These are phyloP conservation scores for Toxonevra muliebris DNA, from an alignment of 2,888 invertebrate species.

Conservation along the genomic window DNA sequence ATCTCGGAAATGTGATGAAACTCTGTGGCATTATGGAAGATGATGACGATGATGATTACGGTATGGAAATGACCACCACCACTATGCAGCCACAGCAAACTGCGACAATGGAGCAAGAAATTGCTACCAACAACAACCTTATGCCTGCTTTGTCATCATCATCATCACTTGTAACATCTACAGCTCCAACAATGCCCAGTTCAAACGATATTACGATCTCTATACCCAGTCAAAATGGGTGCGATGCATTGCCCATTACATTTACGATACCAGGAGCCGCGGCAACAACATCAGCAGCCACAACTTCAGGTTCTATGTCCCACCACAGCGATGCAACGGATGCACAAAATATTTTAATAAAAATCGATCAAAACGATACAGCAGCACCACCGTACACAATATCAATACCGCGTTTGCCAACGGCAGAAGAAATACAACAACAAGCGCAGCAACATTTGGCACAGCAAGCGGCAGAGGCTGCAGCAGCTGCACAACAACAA, in stretches of 20 bases:
- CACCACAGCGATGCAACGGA: constrained; percentile 47
- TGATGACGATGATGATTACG: constrained; percentile 75
- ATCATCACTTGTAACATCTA: constrained; percentile 27
- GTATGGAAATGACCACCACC: constrained; percentile 58
- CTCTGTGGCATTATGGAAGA: constrained; percentile 76
- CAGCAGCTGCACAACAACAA: constrained; percentile 28
- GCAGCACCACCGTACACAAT: constrained; percentile 63
- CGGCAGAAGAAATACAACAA: constrained; percentile 61
- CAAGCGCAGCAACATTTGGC: constrained; percentile 58
- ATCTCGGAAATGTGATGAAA: constrained; percentile 79
- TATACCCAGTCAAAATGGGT: constrained; percentile 63
- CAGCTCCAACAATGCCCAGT: constrained; percentile 26
- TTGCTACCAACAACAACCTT: constrained; percentile 24
- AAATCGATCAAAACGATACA: constrained; percentile 61
- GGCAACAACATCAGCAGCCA: constrained; percentile 24
- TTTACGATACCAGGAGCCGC: constrained; percentile 62
- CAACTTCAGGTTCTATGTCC: constrained; percentile 18
- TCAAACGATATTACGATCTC: constrained; percentile 63
- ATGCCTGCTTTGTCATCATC: constrained; percentile 29
- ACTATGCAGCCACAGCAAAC: constrained; percentile 22
- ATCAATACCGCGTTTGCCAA: constrained; percentile 64
- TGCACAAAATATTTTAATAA: constrained; percentile 63
- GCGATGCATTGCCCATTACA: constrained; percentile 61
- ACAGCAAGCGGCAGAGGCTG: constrained; percentile 35
- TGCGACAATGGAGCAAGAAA: too few species aligned